phyloP scores from a whole-genome alignment of 1,140 invertebrate species.

The Andricus grossulariae region DNA sequence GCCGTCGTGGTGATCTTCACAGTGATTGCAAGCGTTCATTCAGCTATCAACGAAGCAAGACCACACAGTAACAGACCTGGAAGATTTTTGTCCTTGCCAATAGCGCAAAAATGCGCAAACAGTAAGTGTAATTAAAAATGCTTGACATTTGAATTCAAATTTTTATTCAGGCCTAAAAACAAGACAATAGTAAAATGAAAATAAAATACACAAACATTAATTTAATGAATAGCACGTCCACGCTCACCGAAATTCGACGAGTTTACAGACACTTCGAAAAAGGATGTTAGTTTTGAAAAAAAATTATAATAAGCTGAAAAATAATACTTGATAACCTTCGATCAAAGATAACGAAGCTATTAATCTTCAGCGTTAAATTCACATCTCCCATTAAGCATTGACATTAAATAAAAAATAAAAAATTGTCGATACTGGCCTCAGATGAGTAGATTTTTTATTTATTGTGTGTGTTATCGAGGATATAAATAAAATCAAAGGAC shows the following conservation, averaged over 20 bases:
- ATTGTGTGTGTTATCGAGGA: too few relatives aligned
- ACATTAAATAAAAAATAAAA: too few relatives aligned
- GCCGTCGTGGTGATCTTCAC: slow-evolving; percentile 63
- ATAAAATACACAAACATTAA: too few relatives aligned
- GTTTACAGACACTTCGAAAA: too few relatives aligned
- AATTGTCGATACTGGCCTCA: too few relatives aligned
- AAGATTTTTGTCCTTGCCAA: slow-evolving; percentile 86
- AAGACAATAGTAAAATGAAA: background rate
- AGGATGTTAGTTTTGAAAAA: too few relatives aligned
- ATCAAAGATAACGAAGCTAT: background rate
- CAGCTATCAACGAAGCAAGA: slow-evolving; percentile 73
- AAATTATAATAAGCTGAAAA: background rate
- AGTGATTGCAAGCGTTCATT: slow-evolving; percentile 60
- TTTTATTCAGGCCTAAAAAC: slow-evolving; percentile 8
- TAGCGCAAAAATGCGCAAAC: slow-evolving; percentile 86
- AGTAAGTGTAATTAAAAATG: slow-evolving; percentile 79
- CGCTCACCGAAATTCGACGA: too few relatives aligned
- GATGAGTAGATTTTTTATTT: too few relatives aligned
- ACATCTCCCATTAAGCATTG: too few relatives aligned
- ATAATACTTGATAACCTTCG: slow-evolving; percentile 8
- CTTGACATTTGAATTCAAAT: background rate
- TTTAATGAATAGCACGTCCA: too few relatives aligned
- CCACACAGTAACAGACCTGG: slow-evolving; percentile 77
- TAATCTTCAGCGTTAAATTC: too few relatives aligned
- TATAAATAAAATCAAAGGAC: too few relatives aligned